Evolutionary conservation across 2,113 vertebrate genomes (phyloP).

Genomic region (Hemichromis elongatus): DNA sequence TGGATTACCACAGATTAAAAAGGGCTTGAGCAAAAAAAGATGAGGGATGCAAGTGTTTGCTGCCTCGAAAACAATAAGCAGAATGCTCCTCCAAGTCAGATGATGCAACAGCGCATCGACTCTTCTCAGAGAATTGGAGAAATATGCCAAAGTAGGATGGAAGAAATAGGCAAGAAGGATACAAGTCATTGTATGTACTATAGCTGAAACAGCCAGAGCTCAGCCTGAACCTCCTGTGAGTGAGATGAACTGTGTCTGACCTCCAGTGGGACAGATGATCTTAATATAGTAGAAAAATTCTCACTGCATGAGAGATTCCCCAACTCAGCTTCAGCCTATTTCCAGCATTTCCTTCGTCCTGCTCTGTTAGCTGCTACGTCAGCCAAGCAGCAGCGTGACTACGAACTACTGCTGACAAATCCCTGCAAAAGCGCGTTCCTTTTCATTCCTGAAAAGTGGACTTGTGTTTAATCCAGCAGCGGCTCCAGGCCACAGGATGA

Average conservation of each 20-base stretch:
- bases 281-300: slow-evolving; percentile 14
- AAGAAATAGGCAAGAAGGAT: not conserved
- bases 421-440: not conserved
- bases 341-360: not conserved
- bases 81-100: not conserved
- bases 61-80: not conserved
- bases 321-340: slow-evolving; percentile 20
- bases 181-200: not conserved
- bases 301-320: slow-evolving; percentile 25
- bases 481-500: slow-evolving; percentile 8
- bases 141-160: not conserved
- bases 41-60: not conserved
- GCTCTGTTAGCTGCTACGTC: not conserved
- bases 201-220: not conserved
- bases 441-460: slow-evolving; percentile 4
- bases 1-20: slow-evolving; percentile 63
- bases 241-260: slow-evolving; percentile 40
- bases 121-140: not conserved
- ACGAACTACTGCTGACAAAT: not conserved
- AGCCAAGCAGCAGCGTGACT: not conserved
- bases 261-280: slow-evolving; percentile 37
- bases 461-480: not conserved
- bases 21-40: not conserved
- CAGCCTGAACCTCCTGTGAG: not conserved
- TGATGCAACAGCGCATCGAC: not conserved